Evolutionary conservation across 2,888 invertebrate genomes (phyloP).

Genomic region (Dynastes hyllus): DNA sequence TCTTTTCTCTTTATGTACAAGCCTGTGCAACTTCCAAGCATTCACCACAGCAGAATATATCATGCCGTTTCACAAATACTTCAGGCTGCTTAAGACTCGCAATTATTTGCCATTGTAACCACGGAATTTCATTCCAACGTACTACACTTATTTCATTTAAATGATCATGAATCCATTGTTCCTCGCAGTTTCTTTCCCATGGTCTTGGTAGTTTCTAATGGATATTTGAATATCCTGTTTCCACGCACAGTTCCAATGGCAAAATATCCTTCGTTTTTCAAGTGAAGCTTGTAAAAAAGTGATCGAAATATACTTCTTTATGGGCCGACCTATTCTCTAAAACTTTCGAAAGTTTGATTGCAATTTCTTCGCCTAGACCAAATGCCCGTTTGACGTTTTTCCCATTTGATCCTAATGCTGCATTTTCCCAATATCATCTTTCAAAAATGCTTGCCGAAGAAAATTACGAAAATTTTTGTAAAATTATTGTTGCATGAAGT

Average conservation of each 20-base stretch:
- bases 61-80: too few species aligned
- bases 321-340: background rate
- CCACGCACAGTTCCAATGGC: too few species aligned
- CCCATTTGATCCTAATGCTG: too few species aligned
- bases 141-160: background rate
- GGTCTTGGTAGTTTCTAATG: background rate
- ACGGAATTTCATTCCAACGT: background rate
- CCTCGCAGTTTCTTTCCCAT: background rate
- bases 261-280: too few species aligned
- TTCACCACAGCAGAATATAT: too few species aligned
- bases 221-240: too few species aligned
- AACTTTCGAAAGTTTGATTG: background rate
- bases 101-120: background rate
- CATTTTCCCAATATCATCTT: too few species aligned
- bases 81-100: background rate
- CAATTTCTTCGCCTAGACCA: background rate
- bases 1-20: too few species aligned
- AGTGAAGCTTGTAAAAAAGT: background rate
- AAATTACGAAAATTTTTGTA: too few species aligned
- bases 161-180: slow-evolving; percentile 1
- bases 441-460: too few species aligned
- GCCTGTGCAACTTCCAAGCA: too few species aligned
- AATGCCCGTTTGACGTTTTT: background rate
- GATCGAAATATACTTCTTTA: background rate
- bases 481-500: too few species aligned